Conservation (phyloP, 2,797 vertebrate genomes). For the Labroides dimidiatus region DNA sequence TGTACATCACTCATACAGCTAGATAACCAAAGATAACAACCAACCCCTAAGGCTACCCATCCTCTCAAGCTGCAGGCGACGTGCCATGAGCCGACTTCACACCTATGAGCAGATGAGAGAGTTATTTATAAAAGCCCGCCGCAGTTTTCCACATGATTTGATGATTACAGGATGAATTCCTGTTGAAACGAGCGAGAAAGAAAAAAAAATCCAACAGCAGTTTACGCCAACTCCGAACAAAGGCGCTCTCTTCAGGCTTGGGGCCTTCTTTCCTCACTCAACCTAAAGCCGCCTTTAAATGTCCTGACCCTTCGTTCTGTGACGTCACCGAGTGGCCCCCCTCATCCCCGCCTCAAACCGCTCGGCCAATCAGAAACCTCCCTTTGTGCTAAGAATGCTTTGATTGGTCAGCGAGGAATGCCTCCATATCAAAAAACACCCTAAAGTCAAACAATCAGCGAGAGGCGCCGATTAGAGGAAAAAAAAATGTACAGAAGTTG, state of each 20-base stretch:
- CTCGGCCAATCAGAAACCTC: conserved; percentile 57
- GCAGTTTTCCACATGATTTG: too few relatives aligned
- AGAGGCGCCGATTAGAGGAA: conserved; percentile 24
- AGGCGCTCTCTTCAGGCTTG: conserved; percentile 27
- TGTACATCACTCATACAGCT: conserved; percentile 97
- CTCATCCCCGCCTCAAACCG: conserved; percentile 38
- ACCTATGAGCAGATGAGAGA: conserved; percentile 73
- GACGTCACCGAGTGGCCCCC: conserved; percentile 40
- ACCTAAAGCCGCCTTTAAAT: conserved; percentile 50
- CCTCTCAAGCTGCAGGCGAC: conserved; percentile 59
- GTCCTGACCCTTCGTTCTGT: conserved; percentile 54
- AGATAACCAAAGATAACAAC: conserved; percentile 97
- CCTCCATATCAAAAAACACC: conserved; percentile 46
- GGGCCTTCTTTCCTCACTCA: conserved; percentile 33
- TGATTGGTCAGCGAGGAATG: conserved; percentile 57
- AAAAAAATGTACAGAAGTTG: conserved; percentile 41
- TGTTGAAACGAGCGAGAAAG: too few relatives aligned
- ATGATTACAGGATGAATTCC: neutral
- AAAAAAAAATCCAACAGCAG: neutral
- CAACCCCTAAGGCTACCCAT: conserved; percentile 87
- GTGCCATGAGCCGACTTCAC: conserved; percentile 58
- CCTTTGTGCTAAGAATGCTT: conserved; percentile 37
- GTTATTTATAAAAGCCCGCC: conserved; percentile 51
- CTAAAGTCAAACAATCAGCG: conserved; percentile 66
- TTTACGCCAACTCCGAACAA: conserved; percentile 9